A percentile compares a stretch with the other conserved stretches of the same genome.
Evolutionary conservation across 2,888 invertebrate genomes (phyloP).

Genomic region (Aphelenchoides bicaudatus): DNA sequence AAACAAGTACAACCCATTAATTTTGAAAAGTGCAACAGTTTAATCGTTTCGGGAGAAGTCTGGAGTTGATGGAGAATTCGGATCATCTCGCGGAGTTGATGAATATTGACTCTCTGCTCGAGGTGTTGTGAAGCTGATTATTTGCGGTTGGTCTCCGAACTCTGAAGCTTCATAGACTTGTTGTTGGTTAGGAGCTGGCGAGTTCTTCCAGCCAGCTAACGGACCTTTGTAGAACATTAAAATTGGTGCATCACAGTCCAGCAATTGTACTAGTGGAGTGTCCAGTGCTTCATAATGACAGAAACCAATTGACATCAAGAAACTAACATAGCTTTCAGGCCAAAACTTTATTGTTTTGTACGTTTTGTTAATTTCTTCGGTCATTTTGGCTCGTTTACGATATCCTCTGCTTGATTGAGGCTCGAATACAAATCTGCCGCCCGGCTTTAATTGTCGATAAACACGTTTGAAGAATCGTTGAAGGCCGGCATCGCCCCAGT

Average conservation of each 20-base stretch:
- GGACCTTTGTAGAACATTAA: conserved; percentile 14
- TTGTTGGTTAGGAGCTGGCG: no score
- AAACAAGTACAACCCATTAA: no score
- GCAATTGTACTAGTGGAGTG: conserved; percentile 15
- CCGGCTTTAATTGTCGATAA: conserved; percentile 83
- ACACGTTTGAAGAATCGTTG: conserved; percentile 86
- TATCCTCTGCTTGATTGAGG: conserved; percentile 27
- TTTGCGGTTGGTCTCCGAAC: not conserved
- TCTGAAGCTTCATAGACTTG: not conserved
- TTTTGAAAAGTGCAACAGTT: no score
- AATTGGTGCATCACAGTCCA: conserved; percentile 6
- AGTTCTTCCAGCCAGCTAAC: no score
- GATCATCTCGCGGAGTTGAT: not conserved
- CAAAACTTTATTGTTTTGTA: conserved; percentile 24
- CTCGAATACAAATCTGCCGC: conserved; percentile 67
- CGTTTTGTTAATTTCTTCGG: conserved; percentile 24
- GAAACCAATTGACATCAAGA: conserved; percentile 33
- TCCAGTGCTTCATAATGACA: conserved; percentile 34
- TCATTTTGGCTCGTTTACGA: conserved; percentile 27
- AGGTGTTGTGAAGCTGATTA: not conserved
- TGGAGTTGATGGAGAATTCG: not conserved
- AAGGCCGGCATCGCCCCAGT: conserved; percentile 90
- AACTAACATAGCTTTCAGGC: conserved; percentile 33
- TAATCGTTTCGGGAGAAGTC: no score
- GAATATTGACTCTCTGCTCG: not conserved